Base-by-base conservation (phyloP, 2,113 vertebrate genomes). In the Gymnorhina tibicen region DNA sequence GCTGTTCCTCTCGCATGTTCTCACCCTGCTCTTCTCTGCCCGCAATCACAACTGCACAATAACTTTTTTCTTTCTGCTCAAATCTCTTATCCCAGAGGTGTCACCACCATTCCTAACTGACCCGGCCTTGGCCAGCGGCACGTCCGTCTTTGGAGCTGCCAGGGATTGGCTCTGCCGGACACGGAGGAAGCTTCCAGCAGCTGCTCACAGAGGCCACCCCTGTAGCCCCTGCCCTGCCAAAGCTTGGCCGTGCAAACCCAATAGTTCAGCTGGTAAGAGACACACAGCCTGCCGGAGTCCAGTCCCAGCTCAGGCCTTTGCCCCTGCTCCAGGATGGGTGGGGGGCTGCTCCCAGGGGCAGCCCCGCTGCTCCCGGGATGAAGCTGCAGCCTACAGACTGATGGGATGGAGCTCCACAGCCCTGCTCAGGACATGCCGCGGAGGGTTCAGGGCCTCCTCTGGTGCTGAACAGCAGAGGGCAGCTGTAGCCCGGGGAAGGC, bases 241-340 rank as follows among this genome's bases (percentile, higher is more conserved):
- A 68, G 33, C 42, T 5, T 9, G 42, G 64, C 42, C 22, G 3
- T 17, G 42, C 42, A 46, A 18, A 67, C 20, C 28, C 62, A 42
- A 6, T 5, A 8, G 23, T 46, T 69, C 37, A 52, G 18, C 49
- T 28, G 53, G 24, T 10, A 30, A 46, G 24, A 30, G 66, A 27
- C 13, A 46, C 72, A 30, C 9, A 50, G 18, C 37, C n/a, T 0
- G 0, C 22, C 28, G 16, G 41, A 20, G 30, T 8, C 33, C 0
- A 1, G 41, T 13, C 35, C 42, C 49, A 58, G 6, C 27, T 64
- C 28, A 9, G 23, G 60, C 8, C 21, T 59, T 35, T 59, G 13
- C 21, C 18, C 4, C 44, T 39, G 11, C 22, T 6, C 16, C 46
- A 6, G 41, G 52, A 15, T 4, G n/a, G 42, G 27, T 13, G 23